Percentiles rank a stretch among this genome's conserved stretches.
These are phyloP conservation scores for Pyrgus malvae DNA, from an alignment of 2,888 invertebrate genomes.

Conservation along the genomic window DNA sequence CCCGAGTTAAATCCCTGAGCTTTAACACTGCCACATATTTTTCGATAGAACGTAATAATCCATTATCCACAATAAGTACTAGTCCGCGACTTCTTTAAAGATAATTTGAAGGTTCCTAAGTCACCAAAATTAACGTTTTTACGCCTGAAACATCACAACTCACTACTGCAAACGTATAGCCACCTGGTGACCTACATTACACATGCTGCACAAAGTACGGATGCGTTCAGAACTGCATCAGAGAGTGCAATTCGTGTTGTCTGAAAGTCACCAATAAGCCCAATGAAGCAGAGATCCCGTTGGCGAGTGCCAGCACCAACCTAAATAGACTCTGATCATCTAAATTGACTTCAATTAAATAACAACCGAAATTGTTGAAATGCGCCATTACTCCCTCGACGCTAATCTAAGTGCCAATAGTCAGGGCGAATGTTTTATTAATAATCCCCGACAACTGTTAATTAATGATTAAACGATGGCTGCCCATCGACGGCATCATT, in stretches of 20 bases:
- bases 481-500: conserved; percentile 60
- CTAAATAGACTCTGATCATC: conserved; percentile 83
- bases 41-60: neutral
- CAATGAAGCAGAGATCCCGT: conserved; percentile 81
- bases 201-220: conserved; percentile 51
- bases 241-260: conserved; percentile 80
- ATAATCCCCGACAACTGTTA: conserved; percentile 74
- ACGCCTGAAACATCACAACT: neutral
- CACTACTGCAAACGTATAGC: conserved; percentile 3
- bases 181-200: conserved; percentile 49
- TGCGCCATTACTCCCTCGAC: conserved; percentile 81
- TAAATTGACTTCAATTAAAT: conserved; percentile 83
- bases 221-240: conserved; percentile 76
- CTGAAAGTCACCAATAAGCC: conserved; percentile 82
- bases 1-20: too few species aligned
- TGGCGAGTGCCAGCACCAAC: conserved; percentile 80
- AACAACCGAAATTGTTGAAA: conserved; percentile 83
- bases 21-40: neutral
- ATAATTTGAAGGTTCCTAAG: neutral
- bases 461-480: conserved; percentile 76
- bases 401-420: conserved; percentile 82
- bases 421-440: conserved; percentile 80
- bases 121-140: neutral
- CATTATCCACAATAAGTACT: neutral
- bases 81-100: neutral